phyloP scores from a whole-genome alignment of 1,140 invertebrate species.

The Pseudomyrmex gracilis region DNA sequence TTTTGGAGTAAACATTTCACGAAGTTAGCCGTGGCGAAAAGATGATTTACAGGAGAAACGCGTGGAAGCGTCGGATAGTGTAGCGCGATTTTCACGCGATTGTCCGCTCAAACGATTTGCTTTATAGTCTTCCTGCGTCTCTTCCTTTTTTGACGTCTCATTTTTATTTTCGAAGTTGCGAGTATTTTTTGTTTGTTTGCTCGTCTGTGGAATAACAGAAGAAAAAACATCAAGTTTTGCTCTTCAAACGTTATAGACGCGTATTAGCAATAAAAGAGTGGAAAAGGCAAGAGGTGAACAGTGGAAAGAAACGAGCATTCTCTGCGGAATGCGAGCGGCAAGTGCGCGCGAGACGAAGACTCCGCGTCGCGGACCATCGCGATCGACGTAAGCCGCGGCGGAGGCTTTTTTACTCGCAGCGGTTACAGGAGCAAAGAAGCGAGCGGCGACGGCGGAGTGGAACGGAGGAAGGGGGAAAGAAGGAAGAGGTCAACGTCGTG shows the following conservation, averaged over 20 bases:
- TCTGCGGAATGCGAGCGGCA: slow-evolving; percentile 29
- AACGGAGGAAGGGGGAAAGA: neutral
- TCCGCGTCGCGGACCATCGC: slow-evolving; percentile 14
- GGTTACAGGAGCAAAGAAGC: neutral
- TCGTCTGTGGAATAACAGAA: too few species aligned
- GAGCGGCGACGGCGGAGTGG: slow-evolving; percentile 4
- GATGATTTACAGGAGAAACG: neutral
- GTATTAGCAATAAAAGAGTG: too few species aligned
- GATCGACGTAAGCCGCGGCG: slow-evolving; percentile 23
- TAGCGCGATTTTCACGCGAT: neutral
- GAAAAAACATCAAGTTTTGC: too few species aligned
- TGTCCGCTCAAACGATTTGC: slow-evolving; percentile 10
- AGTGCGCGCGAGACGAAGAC: slow-evolving; percentile 28
- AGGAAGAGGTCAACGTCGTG: slow-evolving; percentile 40
- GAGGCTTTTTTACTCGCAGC: neutral
- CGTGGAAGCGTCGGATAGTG: neutral
- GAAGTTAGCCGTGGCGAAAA: neutral
- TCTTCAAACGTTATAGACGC: too few species aligned
- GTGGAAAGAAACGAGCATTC: too few species aligned
- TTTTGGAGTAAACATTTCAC: neutral
- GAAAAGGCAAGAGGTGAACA: neutral
- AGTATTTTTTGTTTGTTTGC: too few species aligned
- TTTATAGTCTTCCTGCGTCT: neutral
- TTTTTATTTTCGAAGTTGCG: too few species aligned
- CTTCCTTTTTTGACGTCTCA: neutral